A percentile compares a stretch with the other conserved stretches of the same genome.
Conservation (phyloP, 2,888 invertebrate species). For the Ashinkailepas kermadecensis region DNA sequence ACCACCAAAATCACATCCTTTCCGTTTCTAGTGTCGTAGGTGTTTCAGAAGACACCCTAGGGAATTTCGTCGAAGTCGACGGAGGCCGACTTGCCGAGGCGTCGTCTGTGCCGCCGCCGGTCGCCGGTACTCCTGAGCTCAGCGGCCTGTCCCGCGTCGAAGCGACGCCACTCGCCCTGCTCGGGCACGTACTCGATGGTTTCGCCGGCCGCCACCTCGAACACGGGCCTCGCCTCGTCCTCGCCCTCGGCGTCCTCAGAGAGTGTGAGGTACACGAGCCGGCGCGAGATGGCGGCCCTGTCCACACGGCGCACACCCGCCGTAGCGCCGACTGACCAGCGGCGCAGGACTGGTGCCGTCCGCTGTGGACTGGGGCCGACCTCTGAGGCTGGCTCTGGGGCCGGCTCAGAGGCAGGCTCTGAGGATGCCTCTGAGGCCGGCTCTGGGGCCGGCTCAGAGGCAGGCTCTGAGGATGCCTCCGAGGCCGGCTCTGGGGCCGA, state of each 20-base stretch:
- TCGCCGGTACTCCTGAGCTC: background rate
- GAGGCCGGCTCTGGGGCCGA: too few species aligned
- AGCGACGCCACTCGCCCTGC: background rate
- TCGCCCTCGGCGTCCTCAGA: background rate
- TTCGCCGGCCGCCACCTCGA: background rate
- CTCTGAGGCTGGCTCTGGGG: too few species aligned
- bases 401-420: too few species aligned
- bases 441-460: too few species aligned
- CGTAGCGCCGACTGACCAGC: background rate
- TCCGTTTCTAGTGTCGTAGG: too few species aligned
- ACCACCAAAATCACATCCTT: too few species aligned
- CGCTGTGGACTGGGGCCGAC: too few species aligned
- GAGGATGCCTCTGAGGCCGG: too few species aligned
- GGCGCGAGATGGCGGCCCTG: slow-evolving; percentile 10
- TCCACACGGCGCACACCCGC: background rate
- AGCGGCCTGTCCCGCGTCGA: background rate
- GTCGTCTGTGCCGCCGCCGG: background rate
- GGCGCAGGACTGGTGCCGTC: background rate
- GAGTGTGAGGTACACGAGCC: background rate
- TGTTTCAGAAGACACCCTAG: background rate
- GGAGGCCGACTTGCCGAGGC: background rate
- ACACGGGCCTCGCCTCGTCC: background rate
- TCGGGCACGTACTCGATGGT: background rate
- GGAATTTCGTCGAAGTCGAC: background rate
- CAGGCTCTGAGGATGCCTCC: too few species aligned